Base-by-base conservation (phyloP, 2,888 invertebrate species). In the Magallana nippona region DNA sequence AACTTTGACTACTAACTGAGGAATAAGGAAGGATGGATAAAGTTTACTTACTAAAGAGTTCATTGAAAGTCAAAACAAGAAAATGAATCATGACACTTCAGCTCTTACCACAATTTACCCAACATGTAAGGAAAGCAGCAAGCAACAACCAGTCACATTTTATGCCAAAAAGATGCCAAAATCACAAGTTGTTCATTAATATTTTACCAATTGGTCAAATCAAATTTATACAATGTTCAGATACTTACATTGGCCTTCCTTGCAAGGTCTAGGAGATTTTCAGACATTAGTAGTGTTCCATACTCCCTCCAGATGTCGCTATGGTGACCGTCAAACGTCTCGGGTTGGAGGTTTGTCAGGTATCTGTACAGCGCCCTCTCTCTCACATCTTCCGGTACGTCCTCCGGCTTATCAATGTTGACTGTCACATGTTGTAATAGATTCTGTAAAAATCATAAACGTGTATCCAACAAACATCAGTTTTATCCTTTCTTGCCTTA, bases 321-420 rank as follows among this genome's bases (percentile, higher is more conserved):
- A 32, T 71, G 32, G 27, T 15, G 22, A 1, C 15, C 27, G 22
- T 71, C 27, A 15, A 27, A 27, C 17, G 15, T 13, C 71, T 71
- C 27, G 1, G 2, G 27, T 32, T 71, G 32, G 2, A 71, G 27
- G 19, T 71, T 71, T 15, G 22, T 15, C 22, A 71, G 71, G 71
- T 71, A 71, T 3, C 71, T 22, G 15, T 71, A 71, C 71, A 71
- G 27, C 27, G 71, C 71, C 71, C 71, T 71, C 32, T 71, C 71
- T 71, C 27, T 71, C 32, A 71, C 71, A 2, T 11, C 11, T 15
- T 71, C 71, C 0, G 71, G 71, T 0, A 71, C 71, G 5, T 71
- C 71, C 13, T 71, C 71, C 17, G 71, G 15, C 10, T 71, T 71
- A 27, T 32, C 32, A 15, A 71, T 71, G 22, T 71, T 71, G 11